Percentiles rank a stretch among this genome's conserved stretches.
Evolutionary conservation across 2,797 vertebrate genomes (phyloP).

Genomic region (Alauda arvensis): DNA sequence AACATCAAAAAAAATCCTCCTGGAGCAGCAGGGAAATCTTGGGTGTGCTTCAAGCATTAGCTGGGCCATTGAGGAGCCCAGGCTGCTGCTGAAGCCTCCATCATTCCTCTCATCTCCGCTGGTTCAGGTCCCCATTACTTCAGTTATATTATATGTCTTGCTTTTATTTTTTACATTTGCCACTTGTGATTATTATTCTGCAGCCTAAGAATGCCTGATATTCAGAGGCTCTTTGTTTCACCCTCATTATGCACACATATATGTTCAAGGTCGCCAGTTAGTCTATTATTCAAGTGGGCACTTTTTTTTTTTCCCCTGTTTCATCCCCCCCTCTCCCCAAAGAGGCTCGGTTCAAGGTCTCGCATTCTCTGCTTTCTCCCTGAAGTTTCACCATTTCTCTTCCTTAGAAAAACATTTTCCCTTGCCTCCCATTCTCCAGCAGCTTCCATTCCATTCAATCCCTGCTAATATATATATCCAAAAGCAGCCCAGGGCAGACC

Average conservation of each 20-base stretch:
- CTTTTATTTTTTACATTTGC: conserved; percentile 55
- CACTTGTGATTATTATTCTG: conserved; percentile 72
- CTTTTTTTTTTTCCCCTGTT: conserved; percentile 55
- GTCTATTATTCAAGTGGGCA: conserved; percentile 70
- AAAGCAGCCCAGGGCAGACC: conserved; percentile 45
- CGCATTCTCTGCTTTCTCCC: conserved; percentile 54
- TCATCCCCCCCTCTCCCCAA: conserved; percentile 35
- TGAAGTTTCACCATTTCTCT: conserved; percentile 74
- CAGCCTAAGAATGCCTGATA: conserved; percentile 65
- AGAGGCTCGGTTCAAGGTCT: conserved; percentile 75
- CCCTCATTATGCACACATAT: conserved; percentile 64
- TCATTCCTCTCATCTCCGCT: conserved; percentile 41
- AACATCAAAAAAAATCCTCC: neutral
- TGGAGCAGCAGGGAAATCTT: neutral
- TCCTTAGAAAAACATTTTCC: conserved; percentile 69
- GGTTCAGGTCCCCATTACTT: conserved; percentile 46
- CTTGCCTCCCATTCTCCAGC: conserved; percentile 51
- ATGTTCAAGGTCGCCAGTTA: conserved; percentile 74
- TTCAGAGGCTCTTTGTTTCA: conserved; percentile 71
- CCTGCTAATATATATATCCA: conserved; percentile 36
- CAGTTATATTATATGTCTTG: conserved; percentile 52
- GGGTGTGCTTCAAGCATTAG: neutral
- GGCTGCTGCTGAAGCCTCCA: conserved; percentile 26
- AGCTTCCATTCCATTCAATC: conserved; percentile 52
- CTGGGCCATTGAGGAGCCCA: conserved; percentile 13